Base-by-base conservation (phyloP, 2,888 invertebrate species). In the Stenurella melanura region DNA sequence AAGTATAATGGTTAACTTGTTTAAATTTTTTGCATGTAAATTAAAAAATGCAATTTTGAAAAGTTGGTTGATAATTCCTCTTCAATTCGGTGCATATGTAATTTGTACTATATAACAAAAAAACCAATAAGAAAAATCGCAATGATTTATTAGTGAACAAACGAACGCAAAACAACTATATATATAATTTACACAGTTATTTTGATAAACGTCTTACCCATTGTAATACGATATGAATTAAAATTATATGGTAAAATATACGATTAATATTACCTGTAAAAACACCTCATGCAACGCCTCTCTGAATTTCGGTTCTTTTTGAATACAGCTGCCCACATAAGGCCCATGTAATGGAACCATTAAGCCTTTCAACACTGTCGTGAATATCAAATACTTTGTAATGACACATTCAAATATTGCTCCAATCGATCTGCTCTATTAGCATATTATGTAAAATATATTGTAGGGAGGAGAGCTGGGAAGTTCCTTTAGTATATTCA, bases 401-500 rank as follows among this genome's bases (percentile, higher is more conserved):
- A 79, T 79, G 79, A 77, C 73, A 75, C 78, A 81, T 80, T 82
- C 76, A 78, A 80, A 80, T 78, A 75, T 75, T 78, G 75, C 77
- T 77, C 75, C 71, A 66, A 80, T 80, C 75, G 78, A 78, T 78
- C 74, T 70, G n/a, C 15, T 6, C 61, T 56, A 78, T 78, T 76
- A 72, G 61, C 74, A 76, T 78, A 50, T 50, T 50, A 78, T 78
- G 74, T 76, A 72, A 76, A 78, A 75, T 56, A 75, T 75, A 75
- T n/a, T 50, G 7, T 61, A 58, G 34, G 30, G 50, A n/a, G 21
- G 54, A 18, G 56, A 50, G 64, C 38, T 67, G 66, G 17, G 21
- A 18, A 19, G 54, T 67, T 34, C n/a, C 67, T 11, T n/a, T 21
- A 60, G 60, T 19, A 60, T 19, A 34, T 34, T 34, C 30, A 7